Percentiles rank a stretch among this genome's conserved stretches.
phyloP scores from a whole-genome alignment of 2,888 invertebrate genomes.

The Diadegma fenestrale region DNA sequence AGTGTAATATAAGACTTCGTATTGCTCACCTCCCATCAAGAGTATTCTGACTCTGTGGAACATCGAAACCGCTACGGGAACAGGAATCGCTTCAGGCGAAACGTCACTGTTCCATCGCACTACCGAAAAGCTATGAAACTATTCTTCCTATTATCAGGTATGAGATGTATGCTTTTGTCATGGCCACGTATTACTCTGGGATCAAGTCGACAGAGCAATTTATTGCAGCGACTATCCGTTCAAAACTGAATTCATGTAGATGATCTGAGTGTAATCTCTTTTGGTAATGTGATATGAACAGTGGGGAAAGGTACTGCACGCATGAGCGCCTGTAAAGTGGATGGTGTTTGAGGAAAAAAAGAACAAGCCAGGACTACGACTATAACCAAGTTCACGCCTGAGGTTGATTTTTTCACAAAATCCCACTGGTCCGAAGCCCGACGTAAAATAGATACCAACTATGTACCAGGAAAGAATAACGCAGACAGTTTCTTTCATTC shows the following conservation, averaged over 20 bases:
- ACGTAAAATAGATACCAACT: background rate
- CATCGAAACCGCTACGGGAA: background rate
- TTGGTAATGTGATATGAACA: background rate
- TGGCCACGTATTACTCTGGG: slow-evolving; percentile 1
- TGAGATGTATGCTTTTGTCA: slow-evolving; percentile 1
- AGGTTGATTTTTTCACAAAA: background rate
- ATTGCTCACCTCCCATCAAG: slow-evolving; percentile 40
- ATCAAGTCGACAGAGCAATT: background rate
- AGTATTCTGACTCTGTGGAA: slow-evolving; percentile 11
- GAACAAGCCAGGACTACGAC: background rate
- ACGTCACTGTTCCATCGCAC: slow-evolving; percentile 10
- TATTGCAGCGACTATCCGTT: background rate
- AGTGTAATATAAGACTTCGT: slow-evolving; percentile 38
- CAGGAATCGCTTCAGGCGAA: slow-evolving; percentile 31
- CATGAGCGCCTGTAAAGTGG: background rate
- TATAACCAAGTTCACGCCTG: background rate
- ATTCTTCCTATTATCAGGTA: slow-evolving; percentile 3
- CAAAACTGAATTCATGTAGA: background rate
- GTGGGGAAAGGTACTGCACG: background rate
- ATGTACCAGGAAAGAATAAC: background rate
- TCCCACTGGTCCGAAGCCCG: background rate
- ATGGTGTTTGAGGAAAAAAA: background rate
- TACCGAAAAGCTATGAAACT: background rate
- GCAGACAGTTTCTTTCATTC: background rate
- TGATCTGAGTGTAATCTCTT: background rate